Evolutionary conservation across 1,140 invertebrate genomes (phyloP).

Genomic region (Panulirus ornatus): DNA sequence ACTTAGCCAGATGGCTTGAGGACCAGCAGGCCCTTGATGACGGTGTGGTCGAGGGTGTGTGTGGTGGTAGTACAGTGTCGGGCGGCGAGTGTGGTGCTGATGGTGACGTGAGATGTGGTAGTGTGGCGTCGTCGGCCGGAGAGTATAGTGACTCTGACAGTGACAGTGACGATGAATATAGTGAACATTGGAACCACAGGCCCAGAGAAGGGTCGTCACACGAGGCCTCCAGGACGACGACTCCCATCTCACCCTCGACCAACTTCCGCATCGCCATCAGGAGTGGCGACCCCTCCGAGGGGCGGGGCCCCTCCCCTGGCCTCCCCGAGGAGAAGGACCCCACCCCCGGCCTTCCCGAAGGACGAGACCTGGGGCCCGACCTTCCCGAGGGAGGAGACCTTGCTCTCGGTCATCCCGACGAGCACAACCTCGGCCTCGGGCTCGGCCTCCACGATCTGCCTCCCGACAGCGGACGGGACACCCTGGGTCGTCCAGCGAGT

Average conservation of each 20-base stretch:
- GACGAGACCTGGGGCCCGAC: no score
- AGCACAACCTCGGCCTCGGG: not conserved
- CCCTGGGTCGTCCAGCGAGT: constrained; percentile 34
- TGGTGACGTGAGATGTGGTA: not conserved
- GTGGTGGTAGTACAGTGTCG: no score
- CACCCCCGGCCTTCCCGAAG: not conserved
- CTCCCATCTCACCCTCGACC: not conserved
- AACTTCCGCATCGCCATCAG: constrained; percentile 49
- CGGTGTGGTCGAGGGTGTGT: no score
- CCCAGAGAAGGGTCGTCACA: not conserved
- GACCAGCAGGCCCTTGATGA: not conserved
- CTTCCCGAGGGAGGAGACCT: no score
- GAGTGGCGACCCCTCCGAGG: not conserved
- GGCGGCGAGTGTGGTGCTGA: no score
- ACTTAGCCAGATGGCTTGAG: not conserved
- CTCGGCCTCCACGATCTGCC: not conserved
- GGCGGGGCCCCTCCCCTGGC: not conserved
- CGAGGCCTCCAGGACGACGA: no score
- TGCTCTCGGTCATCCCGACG: no score
- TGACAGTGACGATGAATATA: not conserved
- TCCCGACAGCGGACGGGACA: constrained; percentile 56
- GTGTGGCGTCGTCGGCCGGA: not conserved
- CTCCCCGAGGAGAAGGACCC: not conserved
- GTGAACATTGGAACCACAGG: not conserved
- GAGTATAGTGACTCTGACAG: not conserved